Conservation (phyloP, 2,888 invertebrate genomes). For the Gari tellinella region DNA sequence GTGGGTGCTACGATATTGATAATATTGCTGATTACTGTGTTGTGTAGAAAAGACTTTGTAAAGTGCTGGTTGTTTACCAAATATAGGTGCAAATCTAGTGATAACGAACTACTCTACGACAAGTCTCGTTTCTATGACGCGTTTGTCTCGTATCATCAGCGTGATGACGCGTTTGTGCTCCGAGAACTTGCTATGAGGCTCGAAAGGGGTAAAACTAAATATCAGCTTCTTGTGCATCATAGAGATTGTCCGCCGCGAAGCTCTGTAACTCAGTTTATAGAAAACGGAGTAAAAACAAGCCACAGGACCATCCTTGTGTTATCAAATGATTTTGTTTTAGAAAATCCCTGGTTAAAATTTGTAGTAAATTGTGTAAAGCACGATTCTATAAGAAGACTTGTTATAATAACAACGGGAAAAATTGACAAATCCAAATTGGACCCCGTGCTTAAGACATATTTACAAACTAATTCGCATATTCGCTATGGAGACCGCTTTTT, state of each 20-base stretch:
- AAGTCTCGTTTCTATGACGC: constrained; percentile 89
- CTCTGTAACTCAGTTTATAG: constrained; percentile 92
- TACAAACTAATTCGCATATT: constrained; percentile 93
- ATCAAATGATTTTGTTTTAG: constrained; percentile 94
- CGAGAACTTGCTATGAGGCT: constrained; percentile 92
- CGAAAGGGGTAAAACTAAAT: constrained; percentile 91
- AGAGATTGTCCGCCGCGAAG: constrained; percentile 76
- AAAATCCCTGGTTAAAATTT: constrained; percentile 94
- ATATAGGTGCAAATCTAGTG: constrained; percentile 31
- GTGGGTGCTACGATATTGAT: constrained; percentile 59
- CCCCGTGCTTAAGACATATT: constrained; percentile 93
- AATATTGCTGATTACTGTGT: constrained; percentile 41
- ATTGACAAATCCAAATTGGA: constrained; percentile 86
- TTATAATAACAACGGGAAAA: constrained; percentile 36
- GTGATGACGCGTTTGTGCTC: constrained; percentile 93
- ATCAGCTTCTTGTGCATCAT: constrained; percentile 82
- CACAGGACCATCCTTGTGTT: constrained; percentile 94
- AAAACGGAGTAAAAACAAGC: constrained; percentile 93
- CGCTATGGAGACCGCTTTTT: constrained; percentile 96
- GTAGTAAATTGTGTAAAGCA: constrained; percentile 85
- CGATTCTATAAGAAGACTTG: constrained; percentile 44
- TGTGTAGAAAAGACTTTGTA: constrained; percentile 45
- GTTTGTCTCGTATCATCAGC: constrained; percentile 92
- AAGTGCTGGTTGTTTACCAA: constrained; percentile 46
- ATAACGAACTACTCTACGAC: constrained; percentile 47